Evolutionary conservation across 2,888 invertebrate genomes (phyloP).

Genomic region (Colostygia pectinataria): DNA sequence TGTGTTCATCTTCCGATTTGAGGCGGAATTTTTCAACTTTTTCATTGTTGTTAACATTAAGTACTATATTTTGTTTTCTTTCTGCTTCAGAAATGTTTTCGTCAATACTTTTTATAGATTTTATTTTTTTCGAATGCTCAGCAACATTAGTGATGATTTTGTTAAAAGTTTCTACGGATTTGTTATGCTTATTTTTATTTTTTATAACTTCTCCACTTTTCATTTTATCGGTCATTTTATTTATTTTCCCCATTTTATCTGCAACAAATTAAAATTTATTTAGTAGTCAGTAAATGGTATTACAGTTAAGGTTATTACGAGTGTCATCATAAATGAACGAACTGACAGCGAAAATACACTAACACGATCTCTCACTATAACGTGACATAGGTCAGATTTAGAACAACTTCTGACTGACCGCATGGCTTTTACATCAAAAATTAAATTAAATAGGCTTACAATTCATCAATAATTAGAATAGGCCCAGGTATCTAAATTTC

Average conservation of each 20-base stretch:
- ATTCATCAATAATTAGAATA: too few species aligned
- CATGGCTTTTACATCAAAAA: too few species aligned
- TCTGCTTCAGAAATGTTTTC: neutral
- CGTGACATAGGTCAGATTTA: too few species aligned
- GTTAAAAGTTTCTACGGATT: neutral
- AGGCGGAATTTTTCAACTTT: neutral
- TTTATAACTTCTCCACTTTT: constrained; percentile 2
- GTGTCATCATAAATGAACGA: too few species aligned
- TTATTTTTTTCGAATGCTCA: neutral
- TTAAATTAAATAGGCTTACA: too few species aligned
- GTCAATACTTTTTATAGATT: neutral
- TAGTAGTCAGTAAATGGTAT: too few species aligned
- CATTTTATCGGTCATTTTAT: neutral
- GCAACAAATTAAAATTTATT: constrained; percentile 11
- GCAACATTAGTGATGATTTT: neutral
- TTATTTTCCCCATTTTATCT: constrained; percentile 15
- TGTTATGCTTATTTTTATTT: neutral
- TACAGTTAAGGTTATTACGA: too few species aligned
- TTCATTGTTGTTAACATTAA: neutral
- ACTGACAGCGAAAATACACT: too few species aligned
- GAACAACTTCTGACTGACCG: too few species aligned
- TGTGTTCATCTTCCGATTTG: neutral
- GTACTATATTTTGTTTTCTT: neutral
- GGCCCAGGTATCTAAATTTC: too few species aligned
- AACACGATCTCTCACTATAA: too few species aligned